Evolutionary conservation across 2,888 invertebrate species (phyloP), one percentile per base, ranked within the genome.

Genomic region (Tridacna gigas): DNA sequence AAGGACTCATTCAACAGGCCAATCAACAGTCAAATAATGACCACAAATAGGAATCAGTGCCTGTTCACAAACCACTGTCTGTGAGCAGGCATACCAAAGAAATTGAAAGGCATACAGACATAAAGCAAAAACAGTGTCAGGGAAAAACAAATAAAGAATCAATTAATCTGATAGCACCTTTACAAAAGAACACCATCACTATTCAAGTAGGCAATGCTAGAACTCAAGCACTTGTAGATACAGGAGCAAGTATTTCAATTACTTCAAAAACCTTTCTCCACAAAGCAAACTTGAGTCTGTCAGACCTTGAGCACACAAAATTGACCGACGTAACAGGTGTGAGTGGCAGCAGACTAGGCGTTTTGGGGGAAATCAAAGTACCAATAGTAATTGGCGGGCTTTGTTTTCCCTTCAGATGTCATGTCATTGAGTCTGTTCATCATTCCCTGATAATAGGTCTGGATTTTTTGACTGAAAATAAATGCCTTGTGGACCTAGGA

Each of bases 391-490:
- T 83, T 20, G 73, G 28, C 37, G 78, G 73, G 25, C 4, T 47
- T 25, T 28, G 28, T 73, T 80, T 83, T 63, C 37, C 28, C 20
- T 73, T 60, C 18, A 80, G 37, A 45, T 80, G 65, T 71, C 63
- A 78, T 75, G 77, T 80, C 0, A 48, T 80, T 20, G 56, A 74
- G 5, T 18, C 56, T 48, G 20, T 77, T n/a, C 83, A 80, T 37
- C 80, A 83, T 73, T 75, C 80, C 26, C 15, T 83, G 13, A 77
- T 77, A 9, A 45, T 80, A 61, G 77, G 83, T 18, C 45, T 83
- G n/a, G 83, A 83, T 28, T 80, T 83, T 56, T 51, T 83, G 61
- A 37, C 22, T 28, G 22, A 60, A 0, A 80, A 83, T 37, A 77
- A 80, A 67, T 80, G 83, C 37, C 56, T 26, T 51, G 47, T 80